phyloP scores from a whole-genome alignment of 2,797 vertebrate species.

The Geotria australis region DNA sequence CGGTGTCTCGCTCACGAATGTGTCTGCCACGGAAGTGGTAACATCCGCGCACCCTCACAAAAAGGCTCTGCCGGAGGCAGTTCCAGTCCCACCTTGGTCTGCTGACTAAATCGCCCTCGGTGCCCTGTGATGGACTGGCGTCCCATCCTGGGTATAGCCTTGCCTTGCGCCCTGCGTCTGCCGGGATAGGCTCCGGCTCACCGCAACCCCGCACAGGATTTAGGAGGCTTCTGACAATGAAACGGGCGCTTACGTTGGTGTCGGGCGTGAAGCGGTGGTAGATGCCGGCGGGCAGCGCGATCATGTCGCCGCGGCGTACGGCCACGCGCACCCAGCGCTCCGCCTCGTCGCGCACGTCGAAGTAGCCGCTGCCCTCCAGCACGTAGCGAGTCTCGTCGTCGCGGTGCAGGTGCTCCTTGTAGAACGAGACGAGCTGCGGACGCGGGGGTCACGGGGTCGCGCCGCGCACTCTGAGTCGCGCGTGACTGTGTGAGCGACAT shows the following conservation, averaged over 20 bases:
- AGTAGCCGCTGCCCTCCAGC: constrained; percentile 57
- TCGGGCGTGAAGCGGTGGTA: constrained; percentile 72
- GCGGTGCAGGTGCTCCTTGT: constrained; percentile 54
- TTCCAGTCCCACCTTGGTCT: too few species aligned
- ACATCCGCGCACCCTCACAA: too few species aligned
- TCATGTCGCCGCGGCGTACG: constrained; percentile 58
- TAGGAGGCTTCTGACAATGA: too few species aligned
- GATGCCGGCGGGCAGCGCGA: constrained; percentile 62
- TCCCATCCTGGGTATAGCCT: too few species aligned
- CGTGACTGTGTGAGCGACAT: background rate
- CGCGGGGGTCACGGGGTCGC: background rate
- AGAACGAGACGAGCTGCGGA: constrained; percentile 47
- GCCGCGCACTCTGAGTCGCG: background rate
- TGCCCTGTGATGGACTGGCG: too few species aligned
- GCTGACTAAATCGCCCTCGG: too few species aligned
- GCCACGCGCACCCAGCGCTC: constrained; percentile 58
- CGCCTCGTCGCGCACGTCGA: constrained; percentile 42
- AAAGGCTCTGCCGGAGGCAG: too few species aligned
- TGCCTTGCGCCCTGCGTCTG: too few species aligned
- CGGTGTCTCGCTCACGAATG: too few species aligned
- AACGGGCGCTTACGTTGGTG: constrained; percentile 16
- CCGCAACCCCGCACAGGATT: too few species aligned
- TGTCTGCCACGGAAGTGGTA: too few species aligned
- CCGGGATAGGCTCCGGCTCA: too few species aligned
- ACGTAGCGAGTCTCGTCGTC: constrained; percentile 82